Conservation (phyloP, 2,113 vertebrate species). For the Tragulus kanchil region DNA sequence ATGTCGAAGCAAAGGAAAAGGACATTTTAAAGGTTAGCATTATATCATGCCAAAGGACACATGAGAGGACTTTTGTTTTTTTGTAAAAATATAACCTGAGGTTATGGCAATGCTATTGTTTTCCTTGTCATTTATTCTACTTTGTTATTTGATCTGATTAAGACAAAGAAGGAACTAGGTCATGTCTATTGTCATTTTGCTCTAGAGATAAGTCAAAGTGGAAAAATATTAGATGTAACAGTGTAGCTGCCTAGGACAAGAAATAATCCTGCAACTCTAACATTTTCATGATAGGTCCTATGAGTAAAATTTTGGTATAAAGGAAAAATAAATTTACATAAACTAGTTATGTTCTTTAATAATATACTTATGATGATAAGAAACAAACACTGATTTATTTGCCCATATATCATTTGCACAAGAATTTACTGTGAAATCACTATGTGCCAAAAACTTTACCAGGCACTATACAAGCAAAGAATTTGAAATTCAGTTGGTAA, state of each 20-base stretch:
- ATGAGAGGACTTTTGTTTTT: conserved; percentile 25
- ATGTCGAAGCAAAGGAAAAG: conserved; percentile 59
- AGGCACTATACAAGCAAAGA: not conserved
- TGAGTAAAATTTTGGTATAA: not conserved
- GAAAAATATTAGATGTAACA: not conserved
- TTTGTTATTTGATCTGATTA: conserved; percentile 63
- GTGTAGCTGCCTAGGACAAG: not conserved
- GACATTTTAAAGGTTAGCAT: conserved; percentile 72
- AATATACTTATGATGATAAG: not conserved
- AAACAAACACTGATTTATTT: not conserved
- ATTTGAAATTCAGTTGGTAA: not conserved
- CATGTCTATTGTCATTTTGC: conserved; percentile 43
- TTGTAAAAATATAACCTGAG: conserved; percentile 62
- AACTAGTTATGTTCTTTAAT: not conserved
- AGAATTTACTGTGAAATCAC: not conserved
- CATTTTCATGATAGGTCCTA: not conserved
- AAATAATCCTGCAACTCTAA: not conserved
- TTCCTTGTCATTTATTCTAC: conserved; percentile 32
- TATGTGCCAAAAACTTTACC: not conserved
- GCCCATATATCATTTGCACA: not conserved
- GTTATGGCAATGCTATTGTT: conserved; percentile 33
- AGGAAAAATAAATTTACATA: not conserved
- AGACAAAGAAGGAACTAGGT: not conserved
- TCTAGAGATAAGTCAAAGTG: conserved; percentile 24
- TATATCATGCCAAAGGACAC: conserved; percentile 55